Base-by-base conservation (phyloP, 2,888 invertebrate genomes). In the Calephelis perditalis region DNA sequence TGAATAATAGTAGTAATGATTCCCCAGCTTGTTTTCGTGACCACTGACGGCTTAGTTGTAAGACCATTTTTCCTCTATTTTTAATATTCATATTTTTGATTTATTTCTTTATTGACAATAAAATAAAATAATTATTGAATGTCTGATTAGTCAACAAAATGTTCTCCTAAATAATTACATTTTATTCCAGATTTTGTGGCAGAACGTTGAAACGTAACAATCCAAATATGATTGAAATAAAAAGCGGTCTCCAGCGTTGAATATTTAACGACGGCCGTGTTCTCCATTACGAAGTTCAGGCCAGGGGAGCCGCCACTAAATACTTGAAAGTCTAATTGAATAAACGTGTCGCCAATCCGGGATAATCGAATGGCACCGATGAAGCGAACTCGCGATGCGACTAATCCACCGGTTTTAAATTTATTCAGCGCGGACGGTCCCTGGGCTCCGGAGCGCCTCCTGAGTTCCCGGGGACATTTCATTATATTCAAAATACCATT, bases 301-400 rank as follows among this genome's bases (percentile, higher is more conserved):
- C 60, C 61, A 49, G 56, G 62, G 68, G 61, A 64, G 68, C 69
- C 60, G 63, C 73, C 75, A 76, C 77, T 79, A 78, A 80, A 80
- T 79, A 80, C 80, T 80, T 76, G 73, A 72, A 77, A 75, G 72
- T 79, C 81, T 82, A 82, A 82, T 82, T 82, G 82, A 81, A 82
- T 82, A 82, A 81, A 78, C 82, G 82, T 82, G 82, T 82, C 77
- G 72, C 72, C 75, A 74, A 77, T 77, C 70, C 74, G 67, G 72
- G 76, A 77, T 78, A 75, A 81, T 81, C 79, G 78, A 71, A 68
- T 67, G 66, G 71, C 66, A 58, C 69, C 74, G 71, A 75, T 76
- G 71, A 73, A 70, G 71, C 72, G 73, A 65, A 71, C 55, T 63
- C 56, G 60, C 58, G 59, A 58, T 40, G 40, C 47, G 49, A 62